A percentile compares a stretch with the other conserved stretches of the same genome.
phyloP scores from a whole-genome alignment of 2,797 vertebrate genomes.

The Tachyglossus aculeatus region DNA sequence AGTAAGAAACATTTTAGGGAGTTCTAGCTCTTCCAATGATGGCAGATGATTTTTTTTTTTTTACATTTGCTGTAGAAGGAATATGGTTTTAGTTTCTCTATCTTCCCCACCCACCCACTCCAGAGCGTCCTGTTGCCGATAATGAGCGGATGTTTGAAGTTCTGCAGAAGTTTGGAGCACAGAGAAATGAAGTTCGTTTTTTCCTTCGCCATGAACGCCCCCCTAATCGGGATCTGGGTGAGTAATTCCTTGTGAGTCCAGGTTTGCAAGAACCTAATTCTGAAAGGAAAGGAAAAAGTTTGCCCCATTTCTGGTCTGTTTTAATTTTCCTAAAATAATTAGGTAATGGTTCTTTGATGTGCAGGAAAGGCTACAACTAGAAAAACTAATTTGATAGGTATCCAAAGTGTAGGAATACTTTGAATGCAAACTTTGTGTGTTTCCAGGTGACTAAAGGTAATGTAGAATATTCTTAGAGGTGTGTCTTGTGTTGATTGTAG shows the following conservation, averaged over 20 bases:
- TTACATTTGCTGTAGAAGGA: neutral
- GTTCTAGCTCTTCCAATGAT: too few relatives aligned
- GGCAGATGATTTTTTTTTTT: neutral
- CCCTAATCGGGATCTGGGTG: slow-evolving; percentile 83
- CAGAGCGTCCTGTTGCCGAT: slow-evolving; percentile 89
- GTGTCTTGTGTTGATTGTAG: too few relatives aligned
- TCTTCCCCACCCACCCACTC: neutral
- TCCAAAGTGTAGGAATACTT: too few relatives aligned
- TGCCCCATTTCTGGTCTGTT: too few relatives aligned
- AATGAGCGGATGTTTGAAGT: slow-evolving; percentile 92
- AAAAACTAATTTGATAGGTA: too few relatives aligned
- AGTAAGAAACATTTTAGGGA: too few relatives aligned
- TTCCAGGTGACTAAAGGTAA: too few relatives aligned
- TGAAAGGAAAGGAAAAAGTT: neutral
- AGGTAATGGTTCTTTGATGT: too few relatives aligned
- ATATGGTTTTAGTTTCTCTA: neutral
- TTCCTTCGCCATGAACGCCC: slow-evolving; percentile 90
- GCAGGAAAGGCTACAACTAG: too few relatives aligned
- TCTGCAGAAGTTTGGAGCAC: slow-evolving; percentile 88
- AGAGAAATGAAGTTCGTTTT: slow-evolving; percentile 90
- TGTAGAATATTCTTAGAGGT: too few relatives aligned
- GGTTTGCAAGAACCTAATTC: neutral
- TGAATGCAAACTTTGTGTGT: too few relatives aligned
- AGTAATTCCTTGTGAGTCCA: neutral
- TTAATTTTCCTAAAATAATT: too few relatives aligned